Evolutionary conservation across 2,888 invertebrate genomes (phyloP), one percentile per base, ranked within the genome.

Genomic region (Tuberolachnus salignus): DNA sequence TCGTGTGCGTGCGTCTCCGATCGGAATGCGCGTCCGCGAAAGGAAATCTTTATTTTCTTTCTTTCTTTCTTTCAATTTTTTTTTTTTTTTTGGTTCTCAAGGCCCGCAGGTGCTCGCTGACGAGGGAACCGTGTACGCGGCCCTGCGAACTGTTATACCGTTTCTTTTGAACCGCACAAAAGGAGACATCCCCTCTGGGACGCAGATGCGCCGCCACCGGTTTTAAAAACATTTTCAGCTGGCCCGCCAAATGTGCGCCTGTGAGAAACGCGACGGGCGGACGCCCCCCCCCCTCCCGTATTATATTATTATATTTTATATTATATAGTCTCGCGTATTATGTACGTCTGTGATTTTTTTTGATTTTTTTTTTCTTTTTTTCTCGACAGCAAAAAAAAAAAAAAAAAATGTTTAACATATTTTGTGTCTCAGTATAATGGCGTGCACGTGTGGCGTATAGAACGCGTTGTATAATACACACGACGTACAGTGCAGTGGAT

Each of bases 161-260:
- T n/a, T n/a, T 23, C 16, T 59, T 34, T 71, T 26, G 26, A 26
- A 49, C 51, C 51, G 44, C 59, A 72, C 49, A 61, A 72, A 55
- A 61, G 34, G 59, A 19, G 49, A 72, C 72, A 49, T 9, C 49
- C 61, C 59, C 71, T 49, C 46, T 19, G 26, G 26, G n/a, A 19
- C 59, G 49, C 72, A 72, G 72, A 59, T 72, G 72, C 72, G 23
- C 3, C 46, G 8, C 49, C 59, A 34, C n/a, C n/a, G 13, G 67
- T 51, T 51, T n/a, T 13, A 34, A 13, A 57, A 72, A 34, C 34
- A 34, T 34, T 34, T 13, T 72, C 72, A 72, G 72, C 72, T 21
- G 72, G 49, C 34, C 21, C 44, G 23, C 71, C 46, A 61, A 71
- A 46, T 14, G 19, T 14, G 26, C 23, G 26, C 6, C 14, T 51